phyloP scores from a whole-genome alignment of 2,113 vertebrate species.

The Hippopotamus amphibius region DNA sequence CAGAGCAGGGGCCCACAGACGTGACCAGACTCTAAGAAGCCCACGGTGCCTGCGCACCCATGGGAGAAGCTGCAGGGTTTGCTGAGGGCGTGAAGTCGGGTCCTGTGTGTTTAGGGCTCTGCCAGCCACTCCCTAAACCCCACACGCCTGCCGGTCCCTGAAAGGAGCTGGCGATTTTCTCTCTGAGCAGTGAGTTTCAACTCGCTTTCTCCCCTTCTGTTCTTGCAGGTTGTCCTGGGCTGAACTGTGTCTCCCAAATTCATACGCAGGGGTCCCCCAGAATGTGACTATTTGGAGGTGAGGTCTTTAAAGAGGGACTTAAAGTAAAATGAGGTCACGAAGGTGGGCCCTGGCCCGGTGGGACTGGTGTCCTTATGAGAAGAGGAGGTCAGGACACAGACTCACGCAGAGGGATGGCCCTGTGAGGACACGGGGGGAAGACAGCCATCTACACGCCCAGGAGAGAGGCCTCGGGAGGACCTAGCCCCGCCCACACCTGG shows the following conservation, averaged over 20 bases:
- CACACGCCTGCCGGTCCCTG: neutral
- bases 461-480: neutral
- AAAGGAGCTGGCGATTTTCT: neutral
- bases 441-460: fast-evolving
- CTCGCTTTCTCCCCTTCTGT: neutral
- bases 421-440: neutral
- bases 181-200: neutral
- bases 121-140: neutral
- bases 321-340: neutral
- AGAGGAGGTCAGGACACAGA: neutral
- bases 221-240: neutral
- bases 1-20: neutral
- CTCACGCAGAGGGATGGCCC: neutral
- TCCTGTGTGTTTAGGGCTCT: too few relatives aligned
- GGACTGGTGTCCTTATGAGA: neutral
- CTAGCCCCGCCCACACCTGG: fast-evolving
- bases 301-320: neutral
- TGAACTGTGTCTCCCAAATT: neutral
- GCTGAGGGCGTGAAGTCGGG: neutral
- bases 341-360: neutral
- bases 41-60: fast-evolving
- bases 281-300: neutral
- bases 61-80: neutral
- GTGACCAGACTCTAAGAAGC: neutral
- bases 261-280: neutral